Base-by-base conservation (phyloP, 2,797 vertebrate species). In the Phalloptychus januarius region DNA sequence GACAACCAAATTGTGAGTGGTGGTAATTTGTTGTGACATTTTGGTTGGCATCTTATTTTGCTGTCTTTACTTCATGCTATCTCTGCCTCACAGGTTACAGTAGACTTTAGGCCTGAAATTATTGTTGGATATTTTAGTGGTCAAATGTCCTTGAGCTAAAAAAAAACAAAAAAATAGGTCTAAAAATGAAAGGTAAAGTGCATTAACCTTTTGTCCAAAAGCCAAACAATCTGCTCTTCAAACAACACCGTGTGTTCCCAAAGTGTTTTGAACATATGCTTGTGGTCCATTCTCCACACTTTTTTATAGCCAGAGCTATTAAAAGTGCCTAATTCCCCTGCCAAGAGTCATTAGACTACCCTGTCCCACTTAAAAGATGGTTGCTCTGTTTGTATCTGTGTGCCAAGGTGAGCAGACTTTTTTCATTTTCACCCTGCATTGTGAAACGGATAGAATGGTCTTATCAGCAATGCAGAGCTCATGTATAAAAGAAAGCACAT, bases 241-340 rank as follows among this genome's bases (percentile, higher is more conserved):
- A 89, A 86, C 77, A 86, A 88, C 31, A 86, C 79, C 81, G 80
- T 83, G 84, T 80, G 84, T 82, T 94, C 88, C 90, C 88, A 76
- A 75, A 91, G 85, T 78, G 71, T 75, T 90, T 88, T 82, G 85
- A 86, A 89, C 87, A 84, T 74, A 84, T 83, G 86, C 89, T 89
- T 50, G n/a, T 78, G 76, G 74, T 93, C 76, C 74, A 82, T 85
- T 83, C 67, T 48, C 77, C 56, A 44, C 76, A 87, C 82, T 92
- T 93, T 94, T 92, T 92, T 92, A 92, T 92, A 89, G 91, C 88
- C 86, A 74, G 45, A 81, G 86, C 93, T 93, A 94, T 93, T 93
- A 92, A 84, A 80, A 83, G 84, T 65, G 50, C 86, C 88, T 91
- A 92, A 94, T 95, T 93, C 90, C 93, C 93, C 86, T 86, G 91